Evolutionary conservation across 2,113 vertebrate species (phyloP).

Genomic region (Phalacrocorax carbo): DNA sequence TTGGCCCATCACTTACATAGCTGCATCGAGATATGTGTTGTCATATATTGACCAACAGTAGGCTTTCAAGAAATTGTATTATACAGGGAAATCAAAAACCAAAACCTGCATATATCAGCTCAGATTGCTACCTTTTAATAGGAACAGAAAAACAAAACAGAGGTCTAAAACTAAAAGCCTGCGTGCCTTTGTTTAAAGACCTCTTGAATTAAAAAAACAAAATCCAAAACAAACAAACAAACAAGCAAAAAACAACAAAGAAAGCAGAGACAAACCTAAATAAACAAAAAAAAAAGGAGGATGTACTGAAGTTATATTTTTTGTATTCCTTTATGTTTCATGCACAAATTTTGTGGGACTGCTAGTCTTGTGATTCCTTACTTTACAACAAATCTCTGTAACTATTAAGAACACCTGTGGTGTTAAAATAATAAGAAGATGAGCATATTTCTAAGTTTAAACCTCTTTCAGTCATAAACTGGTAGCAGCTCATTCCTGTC

Average conservation of each 20-base stretch:
- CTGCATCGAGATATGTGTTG: not conserved
- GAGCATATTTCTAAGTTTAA: not conserved
- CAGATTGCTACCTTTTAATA: not conserved
- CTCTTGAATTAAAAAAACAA: not conserved
- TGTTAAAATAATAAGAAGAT: not conserved
- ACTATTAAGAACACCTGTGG: not conserved
- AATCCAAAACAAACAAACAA: not conserved
- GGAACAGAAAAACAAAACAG: not conserved
- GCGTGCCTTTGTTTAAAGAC: not conserved
- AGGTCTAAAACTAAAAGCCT: not conserved
- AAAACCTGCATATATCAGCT: fast-evolving
- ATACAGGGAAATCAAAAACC: not conserved
- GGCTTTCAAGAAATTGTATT: not conserved
- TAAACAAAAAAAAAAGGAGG: not conserved
- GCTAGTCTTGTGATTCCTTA: not conserved
- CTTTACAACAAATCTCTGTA: not conserved
- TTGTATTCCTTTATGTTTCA: not conserved
- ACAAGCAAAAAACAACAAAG: too few species aligned
- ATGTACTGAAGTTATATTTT: not conserved
- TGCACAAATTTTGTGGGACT: not conserved
- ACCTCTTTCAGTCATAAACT: not conserved
- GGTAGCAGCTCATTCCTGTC: not conserved
- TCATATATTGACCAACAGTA: not conserved
- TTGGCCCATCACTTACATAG: not conserved
- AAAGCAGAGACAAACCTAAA: not conserved